Conservation (phyloP, 2,113 vertebrate genomes). For the Theristicus caerulescens region DNA sequence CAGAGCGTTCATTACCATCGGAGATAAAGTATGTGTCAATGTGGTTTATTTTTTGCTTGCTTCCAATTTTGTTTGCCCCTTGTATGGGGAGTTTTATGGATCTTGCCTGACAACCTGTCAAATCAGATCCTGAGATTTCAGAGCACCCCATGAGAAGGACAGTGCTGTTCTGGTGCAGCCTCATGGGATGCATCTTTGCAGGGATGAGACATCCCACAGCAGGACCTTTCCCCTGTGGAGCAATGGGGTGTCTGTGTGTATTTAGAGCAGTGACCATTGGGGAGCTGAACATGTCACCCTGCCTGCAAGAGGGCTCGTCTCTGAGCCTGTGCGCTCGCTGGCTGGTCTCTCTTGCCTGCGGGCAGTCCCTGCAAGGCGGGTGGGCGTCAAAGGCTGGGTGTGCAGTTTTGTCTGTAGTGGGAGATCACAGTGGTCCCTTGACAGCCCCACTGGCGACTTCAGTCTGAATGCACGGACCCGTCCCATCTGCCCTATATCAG, state of each 20-base stretch:
- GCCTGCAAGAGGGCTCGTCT: fast-evolving
- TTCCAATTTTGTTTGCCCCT: background rate
- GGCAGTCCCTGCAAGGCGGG: background rate
- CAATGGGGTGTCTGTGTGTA: background rate
- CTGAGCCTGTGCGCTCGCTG: fast-evolving
- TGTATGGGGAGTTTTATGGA: background rate
- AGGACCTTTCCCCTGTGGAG: background rate
- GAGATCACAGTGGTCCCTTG: background rate
- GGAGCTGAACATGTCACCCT: background rate
- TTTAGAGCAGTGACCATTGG: background rate
- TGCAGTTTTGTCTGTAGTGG: background rate
- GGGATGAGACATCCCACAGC: background rate
- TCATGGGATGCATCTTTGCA: background rate
- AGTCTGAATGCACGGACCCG: background rate
- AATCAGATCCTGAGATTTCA: background rate
- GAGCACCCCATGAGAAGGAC: background rate
- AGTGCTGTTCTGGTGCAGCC: background rate
- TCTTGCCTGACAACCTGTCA: background rate
- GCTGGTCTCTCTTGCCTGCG: background rate
- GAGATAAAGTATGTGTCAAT: slow-evolving; percentile 72
- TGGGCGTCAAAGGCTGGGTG: background rate
- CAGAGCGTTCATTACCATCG: slow-evolving; percentile 81
- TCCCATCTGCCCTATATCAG: background rate
- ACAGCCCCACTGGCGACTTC: background rate
- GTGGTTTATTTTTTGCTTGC: background rate